A percentile compares a stretch with the other conserved stretches of the same genome.
Evolutionary conservation across 2,888 invertebrate genomes (phyloP).

Genomic region (Noctua fimbriata): DNA sequence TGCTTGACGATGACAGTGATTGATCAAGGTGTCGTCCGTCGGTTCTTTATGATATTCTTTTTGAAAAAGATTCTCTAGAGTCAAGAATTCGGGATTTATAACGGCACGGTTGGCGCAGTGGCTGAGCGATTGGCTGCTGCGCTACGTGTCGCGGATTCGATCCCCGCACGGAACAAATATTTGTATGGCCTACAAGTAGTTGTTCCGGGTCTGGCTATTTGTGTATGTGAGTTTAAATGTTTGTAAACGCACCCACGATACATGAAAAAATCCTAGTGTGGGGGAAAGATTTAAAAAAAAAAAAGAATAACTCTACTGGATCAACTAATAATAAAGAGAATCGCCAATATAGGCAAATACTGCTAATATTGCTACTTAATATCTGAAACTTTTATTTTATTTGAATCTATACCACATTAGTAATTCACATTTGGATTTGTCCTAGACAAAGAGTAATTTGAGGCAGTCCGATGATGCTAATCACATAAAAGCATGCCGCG

Average conservation of each 20-base stretch:
- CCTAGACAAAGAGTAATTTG: slow-evolving; percentile 26
- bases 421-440: slow-evolving; percentile 17
- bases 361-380: background rate
- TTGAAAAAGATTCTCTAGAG: background rate
- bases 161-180: no score
- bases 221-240: no score
- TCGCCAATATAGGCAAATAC: background rate
- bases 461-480: slow-evolving; percentile 42
- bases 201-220: no score
- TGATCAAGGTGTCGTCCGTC: background rate
- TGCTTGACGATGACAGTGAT: background rate
- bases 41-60: slow-evolving; percentile 6
- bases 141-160: no score
- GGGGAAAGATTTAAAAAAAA: no score
- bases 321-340: background rate
- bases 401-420: background rate
- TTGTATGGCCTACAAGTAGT: no score
- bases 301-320: background rate
- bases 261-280: no score
- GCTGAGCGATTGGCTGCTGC: no score
- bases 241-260: no score
- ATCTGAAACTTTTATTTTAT: background rate
- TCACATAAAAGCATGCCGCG: slow-evolving; percentile 44
- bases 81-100: background rate
- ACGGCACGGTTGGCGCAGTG: no score